phyloP scores from a whole-genome alignment of 1,140 invertebrate species.

The Pectinophora gossypiella region DNA sequence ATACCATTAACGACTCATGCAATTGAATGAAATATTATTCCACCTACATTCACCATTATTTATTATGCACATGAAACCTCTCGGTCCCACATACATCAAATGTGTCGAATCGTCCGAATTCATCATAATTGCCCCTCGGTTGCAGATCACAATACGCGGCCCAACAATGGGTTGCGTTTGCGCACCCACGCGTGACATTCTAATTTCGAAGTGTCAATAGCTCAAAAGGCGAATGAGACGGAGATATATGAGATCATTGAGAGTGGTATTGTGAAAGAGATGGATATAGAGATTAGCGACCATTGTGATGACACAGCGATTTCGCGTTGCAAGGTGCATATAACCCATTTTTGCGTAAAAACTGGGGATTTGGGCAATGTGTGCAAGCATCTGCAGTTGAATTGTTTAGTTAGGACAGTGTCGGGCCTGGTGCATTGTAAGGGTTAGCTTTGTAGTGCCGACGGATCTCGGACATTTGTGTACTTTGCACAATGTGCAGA shows the following conservation, averaged over 20 bases:
- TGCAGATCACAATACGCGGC: slow-evolving; percentile 28
- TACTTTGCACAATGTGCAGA: background rate
- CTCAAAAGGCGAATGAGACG: slow-evolving; percentile 37
- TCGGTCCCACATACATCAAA: background rate
- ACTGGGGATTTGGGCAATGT: slow-evolving; percentile 48
- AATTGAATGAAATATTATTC: too few species aligned
- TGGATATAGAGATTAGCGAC: slow-evolving; percentile 38
- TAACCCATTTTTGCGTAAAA: slow-evolving; percentile 67
- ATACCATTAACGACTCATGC: too few species aligned
- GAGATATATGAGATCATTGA: slow-evolving; percentile 12
- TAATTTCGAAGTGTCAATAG: slow-evolving; percentile 55
- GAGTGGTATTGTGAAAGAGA: slow-evolving; percentile 8
- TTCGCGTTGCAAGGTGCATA: slow-evolving; percentile 58
- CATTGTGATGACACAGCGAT: slow-evolving; percentile 46
- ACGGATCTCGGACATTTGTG: slow-evolving; percentile 3
- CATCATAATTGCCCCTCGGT: background rate
- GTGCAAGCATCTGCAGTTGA: slow-evolving; percentile 52
- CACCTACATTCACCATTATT: too few species aligned
- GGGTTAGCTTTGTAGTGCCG: slow-evolving; percentile 53
- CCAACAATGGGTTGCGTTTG: slow-evolving; percentile 46
- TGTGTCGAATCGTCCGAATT: slow-evolving; percentile 5
- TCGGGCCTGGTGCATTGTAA: slow-evolving; percentile 28
- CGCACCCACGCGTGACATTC: slow-evolving; percentile 62
- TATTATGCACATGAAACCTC: too few species aligned
- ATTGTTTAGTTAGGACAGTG: slow-evolving; percentile 62